Evolutionary conservation across 2,888 invertebrate genomes (phyloP).

Genomic region (Pterobdella sp.): DNA sequence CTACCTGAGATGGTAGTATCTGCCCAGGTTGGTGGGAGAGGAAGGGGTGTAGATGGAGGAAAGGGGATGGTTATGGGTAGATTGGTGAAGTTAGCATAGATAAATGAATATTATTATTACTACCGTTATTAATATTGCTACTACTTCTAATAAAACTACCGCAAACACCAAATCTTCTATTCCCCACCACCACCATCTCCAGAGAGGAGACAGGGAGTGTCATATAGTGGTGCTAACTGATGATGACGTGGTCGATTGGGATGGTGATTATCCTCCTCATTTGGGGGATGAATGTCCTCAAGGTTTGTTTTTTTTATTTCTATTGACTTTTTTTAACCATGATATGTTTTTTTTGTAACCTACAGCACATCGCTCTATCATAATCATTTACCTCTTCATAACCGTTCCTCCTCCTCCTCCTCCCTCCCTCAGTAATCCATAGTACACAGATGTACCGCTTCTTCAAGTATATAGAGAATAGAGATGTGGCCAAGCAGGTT

Average conservation of each 20-base stretch:
- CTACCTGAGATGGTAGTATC: slow-evolving; percentile 84
- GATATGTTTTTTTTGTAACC: too few relatives aligned
- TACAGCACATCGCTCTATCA: background rate
- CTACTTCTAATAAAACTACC: slow-evolving; percentile 9
- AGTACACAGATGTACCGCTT: slow-evolving; percentile 92
- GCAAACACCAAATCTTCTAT: background rate
- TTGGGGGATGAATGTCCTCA: slow-evolving; percentile 97
- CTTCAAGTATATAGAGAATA: slow-evolving; percentile 98
- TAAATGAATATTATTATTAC: background rate
- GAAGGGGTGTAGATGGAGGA: background rate
- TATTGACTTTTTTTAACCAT: too few relatives aligned
- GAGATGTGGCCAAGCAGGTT: slow-evolving; percentile 97
- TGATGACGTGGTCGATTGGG: slow-evolving; percentile 94
- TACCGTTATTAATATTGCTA: background rate
- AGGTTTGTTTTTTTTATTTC: too few relatives aligned
- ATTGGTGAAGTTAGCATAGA: background rate
- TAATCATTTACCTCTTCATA: background rate
- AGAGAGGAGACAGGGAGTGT: slow-evolving; percentile 92
- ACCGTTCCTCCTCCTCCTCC: background rate
- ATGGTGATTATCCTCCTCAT: slow-evolving; percentile 96
- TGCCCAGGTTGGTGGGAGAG: slow-evolving; percentile 50
- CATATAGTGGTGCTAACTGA: slow-evolving; percentile 91
- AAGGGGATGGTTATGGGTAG: background rate
- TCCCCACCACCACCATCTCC: slow-evolving; percentile 42
- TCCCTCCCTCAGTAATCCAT: slow-evolving; percentile 63